Evolutionary conservation across 2,797 vertebrate species (phyloP), one percentile per base, ranked within the genome.

Genomic region (Chelidonichthys spinosus): DNA sequence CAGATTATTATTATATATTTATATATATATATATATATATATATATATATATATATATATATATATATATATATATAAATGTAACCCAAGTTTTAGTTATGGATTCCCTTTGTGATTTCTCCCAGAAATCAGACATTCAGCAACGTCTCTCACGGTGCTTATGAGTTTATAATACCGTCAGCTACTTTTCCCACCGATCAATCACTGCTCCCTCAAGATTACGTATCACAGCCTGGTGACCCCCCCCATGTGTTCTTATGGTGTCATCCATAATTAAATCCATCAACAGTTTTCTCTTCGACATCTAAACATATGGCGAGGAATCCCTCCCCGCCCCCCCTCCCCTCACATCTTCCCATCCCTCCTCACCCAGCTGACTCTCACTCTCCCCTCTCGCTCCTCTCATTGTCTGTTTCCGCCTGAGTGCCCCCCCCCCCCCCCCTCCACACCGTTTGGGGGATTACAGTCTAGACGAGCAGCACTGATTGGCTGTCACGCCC

Each of bases 241-340:
- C 52, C 80, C 56, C 66, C 69, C 63, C 72, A 15, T 67, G 9
- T 89, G 83, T 82, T 89, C 83, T 85, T 80, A 87, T 90, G 86
- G 83, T 89, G 78, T 87, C 86, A 85, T 89, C 74, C 81, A 91
- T 93, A 93, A 93, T 94, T 91, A 78, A 93, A 92, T 75, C 83
- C 81, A 90, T 89, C 89, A 91, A 90, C 81, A 90, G 86, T 90
- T 90, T 87, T 91, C 90, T 75, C 83, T 85, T 76, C 50, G 55
- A 87, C 90, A 85, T 94, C 72, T 81, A 81, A 92, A 89, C 95
- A 95, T 94, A 95, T 95, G 94, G 91, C 71, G 64, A 67, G 40
- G 71, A 65, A 78, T 61, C 74, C 49, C 62, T 0, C 43, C 63
- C 56, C 0, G 4, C 35, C 46, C 9, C 18, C 36, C 42, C 52